These are phyloP conservation scores for Umimayanthus chanpuru DNA, from an alignment of 92 coral and sea anemone genomes.

Conservation along the genomic window DNA sequence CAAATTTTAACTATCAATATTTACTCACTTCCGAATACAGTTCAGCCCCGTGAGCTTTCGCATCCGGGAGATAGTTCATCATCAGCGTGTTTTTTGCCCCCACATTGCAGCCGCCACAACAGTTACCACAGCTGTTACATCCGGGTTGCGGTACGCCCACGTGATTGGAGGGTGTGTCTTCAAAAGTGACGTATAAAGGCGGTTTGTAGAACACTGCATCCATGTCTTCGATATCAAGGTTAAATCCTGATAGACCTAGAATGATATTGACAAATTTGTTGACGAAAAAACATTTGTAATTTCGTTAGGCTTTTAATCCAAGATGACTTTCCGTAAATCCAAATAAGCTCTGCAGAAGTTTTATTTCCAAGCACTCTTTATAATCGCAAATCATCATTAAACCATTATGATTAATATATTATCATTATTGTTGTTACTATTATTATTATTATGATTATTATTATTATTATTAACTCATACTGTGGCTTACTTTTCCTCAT, in stretches of 20 bases:
- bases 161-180: slow-evolving; percentile 61
- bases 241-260: slow-evolving; percentile 25
- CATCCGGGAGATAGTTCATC: slow-evolving; percentile 71
- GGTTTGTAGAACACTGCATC: slow-evolving; percentile 54
- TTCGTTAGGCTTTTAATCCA: background rate
- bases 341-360: background rate
- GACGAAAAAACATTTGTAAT: background rate
- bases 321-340: background rate
- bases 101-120: slow-evolving; percentile 73
- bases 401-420: background rate
- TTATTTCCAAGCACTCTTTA: background rate
- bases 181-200: slow-evolving; percentile 67
- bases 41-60: slow-evolving; percentile 69
- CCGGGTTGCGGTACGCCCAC: slow-evolving; percentile 73
- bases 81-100: slow-evolving; percentile 72
- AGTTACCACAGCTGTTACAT: slow-evolving; percentile 73
- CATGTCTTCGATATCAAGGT: slow-evolving; percentile 61
- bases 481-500: slow-evolving; percentile 12
- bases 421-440: background rate
- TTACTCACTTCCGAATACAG: slow-evolving; percentile 59
- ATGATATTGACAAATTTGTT: no score
- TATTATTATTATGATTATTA: no score
- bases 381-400: background rate
- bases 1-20: background rate
- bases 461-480: no score